Evolutionary conservation across 2,888 invertebrate genomes (phyloP).

Genomic region (Heteromyza rotundicornis): DNA sequence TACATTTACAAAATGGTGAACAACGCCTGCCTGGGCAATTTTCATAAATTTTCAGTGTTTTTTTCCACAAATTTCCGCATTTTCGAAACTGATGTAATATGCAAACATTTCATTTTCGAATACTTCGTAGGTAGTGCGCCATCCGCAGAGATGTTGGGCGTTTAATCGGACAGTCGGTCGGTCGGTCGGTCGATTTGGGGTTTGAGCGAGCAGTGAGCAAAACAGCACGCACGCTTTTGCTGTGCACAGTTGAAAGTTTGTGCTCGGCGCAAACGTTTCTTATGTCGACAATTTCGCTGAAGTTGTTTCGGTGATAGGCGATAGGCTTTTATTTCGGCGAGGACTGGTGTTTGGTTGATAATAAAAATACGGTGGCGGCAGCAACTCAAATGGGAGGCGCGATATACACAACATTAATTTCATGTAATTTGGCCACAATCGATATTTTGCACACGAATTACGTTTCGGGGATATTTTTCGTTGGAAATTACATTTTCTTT

Average conservation of each 20-base stretch:
- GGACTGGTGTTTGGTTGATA: not conserved
- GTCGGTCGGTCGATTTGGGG: not conserved
- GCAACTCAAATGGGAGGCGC: not conserved
- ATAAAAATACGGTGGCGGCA: not conserved
- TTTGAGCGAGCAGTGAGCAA: not conserved
- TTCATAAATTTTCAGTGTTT: not conserved
- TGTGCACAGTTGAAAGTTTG: not conserved
- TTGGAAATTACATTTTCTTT: not conserved
- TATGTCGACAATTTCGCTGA: not conserved
- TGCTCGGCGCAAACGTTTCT: not conserved
- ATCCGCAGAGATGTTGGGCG: no score
- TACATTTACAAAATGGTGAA: not conserved
- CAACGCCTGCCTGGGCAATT: no score
- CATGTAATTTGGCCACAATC: conserved; percentile 22
- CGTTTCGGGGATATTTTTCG: not conserved
- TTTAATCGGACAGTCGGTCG: not conserved
- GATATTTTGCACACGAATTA: conserved; percentile 1
- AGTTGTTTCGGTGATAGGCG: not conserved
- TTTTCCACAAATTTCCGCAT: conserved; percentile 1
- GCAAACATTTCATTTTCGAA: not conserved
- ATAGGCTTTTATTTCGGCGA: no score
- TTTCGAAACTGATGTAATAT: not conserved
- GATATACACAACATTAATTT: conserved; percentile 12
- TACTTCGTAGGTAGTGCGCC: no score
- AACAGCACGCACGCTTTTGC: not conserved